These are phyloP conservation scores for Epirrhoe tristata DNA, from an alignment of 2,888 invertebrate genomes.

Conservation along the genomic window DNA sequence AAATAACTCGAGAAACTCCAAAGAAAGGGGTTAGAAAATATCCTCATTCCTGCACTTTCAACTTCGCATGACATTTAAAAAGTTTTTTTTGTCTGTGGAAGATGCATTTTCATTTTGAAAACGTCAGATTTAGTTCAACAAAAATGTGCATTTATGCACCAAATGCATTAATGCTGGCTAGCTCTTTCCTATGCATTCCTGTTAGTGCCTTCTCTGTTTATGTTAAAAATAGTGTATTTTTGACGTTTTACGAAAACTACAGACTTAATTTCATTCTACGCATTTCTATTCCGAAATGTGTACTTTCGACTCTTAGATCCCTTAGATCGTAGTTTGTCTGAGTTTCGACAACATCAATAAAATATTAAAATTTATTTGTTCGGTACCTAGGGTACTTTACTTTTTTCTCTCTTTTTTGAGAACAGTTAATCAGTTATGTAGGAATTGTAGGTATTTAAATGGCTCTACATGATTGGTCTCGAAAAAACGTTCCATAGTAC, in stretches of 20 bases:
- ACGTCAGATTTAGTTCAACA: not conserved
- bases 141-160: not conserved
- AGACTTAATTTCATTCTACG: not conserved
- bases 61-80: slow-evolving; percentile 11
- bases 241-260: not conserved
- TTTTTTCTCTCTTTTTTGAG: no score
- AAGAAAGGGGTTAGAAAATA: slow-evolving; percentile 31
- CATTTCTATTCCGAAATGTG: not conserved
- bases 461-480: no score
- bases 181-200: not conserved
- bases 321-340: no score
- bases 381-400: no score
- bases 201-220: not conserved
- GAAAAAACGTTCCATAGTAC: not conserved
- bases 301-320: no score
- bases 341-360: no score
- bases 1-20: slow-evolving; percentile 5
- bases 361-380: no score
- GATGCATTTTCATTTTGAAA: slow-evolving; percentile 21
- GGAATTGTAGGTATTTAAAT: no score
- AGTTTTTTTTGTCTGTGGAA: slow-evolving; percentile 13
- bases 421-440: no score
- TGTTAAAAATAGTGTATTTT: not conserved
- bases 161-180: not conserved
- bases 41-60: slow-evolving; percentile 30